Conservation (phyloP, 2,888 invertebrate species). For the Tipula unca region DNA sequence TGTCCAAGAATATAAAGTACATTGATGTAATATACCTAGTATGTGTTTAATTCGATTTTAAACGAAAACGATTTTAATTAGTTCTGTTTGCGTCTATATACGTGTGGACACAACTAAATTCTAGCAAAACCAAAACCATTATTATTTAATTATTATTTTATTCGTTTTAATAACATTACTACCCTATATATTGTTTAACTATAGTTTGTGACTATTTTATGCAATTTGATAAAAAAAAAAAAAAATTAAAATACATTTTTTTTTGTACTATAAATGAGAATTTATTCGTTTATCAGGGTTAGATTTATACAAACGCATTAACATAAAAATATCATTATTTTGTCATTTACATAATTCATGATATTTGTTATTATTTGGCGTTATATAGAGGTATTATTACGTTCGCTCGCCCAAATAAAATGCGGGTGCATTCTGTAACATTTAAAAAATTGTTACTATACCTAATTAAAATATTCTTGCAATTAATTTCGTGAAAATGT, state of each 20-base stretch:
- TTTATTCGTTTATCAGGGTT: background rate
- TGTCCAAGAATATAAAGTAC: too few relatives aligned
- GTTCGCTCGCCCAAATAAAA: background rate
- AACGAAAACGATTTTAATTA: too few relatives aligned
- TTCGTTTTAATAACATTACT: too few relatives aligned
- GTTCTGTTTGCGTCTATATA: too few relatives aligned
- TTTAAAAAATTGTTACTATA: background rate
- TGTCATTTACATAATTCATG: slow-evolving; percentile 14
- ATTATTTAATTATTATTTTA: too few relatives aligned
- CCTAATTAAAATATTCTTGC: background rate
- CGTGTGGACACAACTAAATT: too few relatives aligned
- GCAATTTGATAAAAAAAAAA: background rate
- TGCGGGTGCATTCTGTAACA: background rate
- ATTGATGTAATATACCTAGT: too few relatives aligned
- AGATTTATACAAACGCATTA: background rate
- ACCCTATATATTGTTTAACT: background rate
- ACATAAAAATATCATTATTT: background rate
- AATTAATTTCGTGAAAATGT: background rate
- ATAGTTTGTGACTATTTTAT: background rate
- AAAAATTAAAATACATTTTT: background rate
- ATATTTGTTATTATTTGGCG: background rate
- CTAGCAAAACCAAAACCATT: too few relatives aligned
- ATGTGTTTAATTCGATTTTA: too few relatives aligned
- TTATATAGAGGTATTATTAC: background rate
- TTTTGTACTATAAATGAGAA: background rate